phyloP scores from a whole-genome alignment of 2,113 vertebrate genomes.

The Ctenomys sociabilis region DNA sequence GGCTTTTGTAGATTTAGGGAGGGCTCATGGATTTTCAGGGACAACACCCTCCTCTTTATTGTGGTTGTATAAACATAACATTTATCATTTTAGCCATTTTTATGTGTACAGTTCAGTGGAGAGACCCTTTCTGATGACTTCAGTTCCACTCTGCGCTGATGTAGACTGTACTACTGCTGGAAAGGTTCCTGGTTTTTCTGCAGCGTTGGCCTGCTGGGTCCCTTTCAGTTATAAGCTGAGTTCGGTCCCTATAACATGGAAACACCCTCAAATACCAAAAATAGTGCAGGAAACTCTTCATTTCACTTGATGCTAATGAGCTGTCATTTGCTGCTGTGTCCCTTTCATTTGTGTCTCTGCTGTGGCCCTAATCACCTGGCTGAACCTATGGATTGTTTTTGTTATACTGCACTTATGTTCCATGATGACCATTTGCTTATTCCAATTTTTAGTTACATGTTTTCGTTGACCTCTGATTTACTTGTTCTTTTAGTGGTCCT shows the following conservation, averaged over 20 bases:
- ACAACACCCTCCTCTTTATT: neutral
- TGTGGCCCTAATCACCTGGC: neutral
- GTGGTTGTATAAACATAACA: neutral
- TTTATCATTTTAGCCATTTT: neutral
- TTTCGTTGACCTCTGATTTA: neutral
- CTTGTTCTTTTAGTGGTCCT: neutral
- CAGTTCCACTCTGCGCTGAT: neutral
- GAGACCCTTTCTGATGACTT: neutral
- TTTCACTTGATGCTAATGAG: neutral
- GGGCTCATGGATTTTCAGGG: neutral
- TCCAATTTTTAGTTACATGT: neutral
- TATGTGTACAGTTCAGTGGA: neutral
- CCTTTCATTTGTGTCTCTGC: constrained; percentile 24
- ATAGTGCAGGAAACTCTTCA: neutral
- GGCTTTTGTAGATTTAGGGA: neutral
- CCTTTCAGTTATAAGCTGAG: neutral
- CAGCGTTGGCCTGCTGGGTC: neutral
- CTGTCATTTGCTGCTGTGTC: neutral
- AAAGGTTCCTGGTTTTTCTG: constrained; percentile 1
- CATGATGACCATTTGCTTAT: constrained; percentile 11
- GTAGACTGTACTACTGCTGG: neutral
- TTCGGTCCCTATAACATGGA: neutral
- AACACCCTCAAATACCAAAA: constrained; percentile 10
- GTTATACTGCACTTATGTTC: constrained; percentile 18
- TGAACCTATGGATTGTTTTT: constrained; percentile 33